A percentile compares a stretch with the other conserved stretches of the same genome.
Conservation (phyloP, 2,797 vertebrate genomes). For the Cygnus olor region DNA sequence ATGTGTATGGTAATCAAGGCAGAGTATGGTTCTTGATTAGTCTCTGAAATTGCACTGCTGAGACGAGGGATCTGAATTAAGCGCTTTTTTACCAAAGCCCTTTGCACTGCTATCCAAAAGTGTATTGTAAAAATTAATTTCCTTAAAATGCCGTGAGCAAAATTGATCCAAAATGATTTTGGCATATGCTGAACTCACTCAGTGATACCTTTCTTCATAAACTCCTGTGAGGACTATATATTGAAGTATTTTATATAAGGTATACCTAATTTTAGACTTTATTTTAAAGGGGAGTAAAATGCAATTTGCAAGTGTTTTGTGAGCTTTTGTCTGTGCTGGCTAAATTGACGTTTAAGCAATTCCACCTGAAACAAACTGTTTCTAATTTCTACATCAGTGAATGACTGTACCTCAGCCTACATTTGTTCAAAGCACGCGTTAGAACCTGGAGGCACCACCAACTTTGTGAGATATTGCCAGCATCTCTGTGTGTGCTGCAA, state of each 20-base stretch:
- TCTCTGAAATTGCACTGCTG: slow-evolving; percentile 45
- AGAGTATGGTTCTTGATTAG: slow-evolving; percentile 60
- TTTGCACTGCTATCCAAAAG: slow-evolving; percentile 57
- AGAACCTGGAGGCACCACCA: slow-evolving; percentile 45
- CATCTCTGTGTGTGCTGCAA: not conserved
- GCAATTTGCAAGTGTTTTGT: slow-evolving; percentile 47
- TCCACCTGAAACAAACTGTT: slow-evolving; percentile 38
- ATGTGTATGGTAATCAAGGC: slow-evolving; percentile 61
- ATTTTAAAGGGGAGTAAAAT: slow-evolving; percentile 59
- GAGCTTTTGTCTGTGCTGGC: slow-evolving; percentile 31
- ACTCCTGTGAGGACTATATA: slow-evolving; percentile 8
- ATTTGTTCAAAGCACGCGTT: slow-evolving; percentile 35
- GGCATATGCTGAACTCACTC: slow-evolving; percentile 52
- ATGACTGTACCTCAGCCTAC: slow-evolving; percentile 14
- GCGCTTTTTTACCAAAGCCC: slow-evolving; percentile 56
- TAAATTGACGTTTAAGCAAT: slow-evolving; percentile 40
- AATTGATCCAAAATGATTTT: slow-evolving; percentile 66
- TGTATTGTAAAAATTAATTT: slow-evolving; percentile 75
- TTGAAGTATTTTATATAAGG: slow-evolving; percentile 47
- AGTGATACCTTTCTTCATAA: slow-evolving; percentile 36
- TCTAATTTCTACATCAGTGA: slow-evolving; percentile 42
- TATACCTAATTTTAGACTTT: slow-evolving; percentile 41
- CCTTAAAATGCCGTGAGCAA: slow-evolving; percentile 60
- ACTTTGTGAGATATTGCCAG: slow-evolving; percentile 44
- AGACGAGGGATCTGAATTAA: slow-evolving; percentile 12